A percentile compares a stretch with the other conserved stretches of the same genome.
Conservation (phyloP, 2,888 invertebrate species). For the Melitaea athalia region DNA sequence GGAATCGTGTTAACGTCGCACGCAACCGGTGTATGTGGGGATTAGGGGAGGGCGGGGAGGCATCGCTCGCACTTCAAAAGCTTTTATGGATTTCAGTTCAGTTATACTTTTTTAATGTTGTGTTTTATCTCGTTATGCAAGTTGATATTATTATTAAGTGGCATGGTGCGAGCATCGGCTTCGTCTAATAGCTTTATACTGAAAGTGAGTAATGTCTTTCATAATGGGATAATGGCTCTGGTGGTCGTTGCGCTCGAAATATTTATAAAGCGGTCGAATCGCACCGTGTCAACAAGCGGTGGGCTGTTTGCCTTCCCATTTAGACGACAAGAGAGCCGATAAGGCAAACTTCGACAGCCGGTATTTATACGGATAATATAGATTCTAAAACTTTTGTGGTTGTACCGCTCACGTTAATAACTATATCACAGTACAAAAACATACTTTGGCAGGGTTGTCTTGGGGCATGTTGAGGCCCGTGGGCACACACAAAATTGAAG, state of each 20-base stretch:
- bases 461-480: no score
- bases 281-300: constrained; percentile 70
- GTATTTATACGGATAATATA: constrained; percentile 18
- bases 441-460: no score
- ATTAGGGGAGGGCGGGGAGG: constrained; percentile 42
- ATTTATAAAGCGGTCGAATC: constrained; percentile 76
- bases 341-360: constrained; percentile 48
- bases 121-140: constrained; percentile 28
- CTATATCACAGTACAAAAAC: background rate
- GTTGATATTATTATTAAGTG: constrained; percentile 28
- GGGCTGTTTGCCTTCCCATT: constrained; percentile 73
- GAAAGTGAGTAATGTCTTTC: constrained; percentile 75
- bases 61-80: constrained; percentile 40
- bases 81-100: constrained; percentile 37
- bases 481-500: background rate
- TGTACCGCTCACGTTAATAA: background rate
- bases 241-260: constrained; percentile 65
- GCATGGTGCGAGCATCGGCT: constrained; percentile 39
- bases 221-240: constrained; percentile 77
- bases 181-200: constrained; percentile 69
- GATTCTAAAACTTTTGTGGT: constrained; percentile 13
- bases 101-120: constrained; percentile 26
- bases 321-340: constrained; percentile 63
- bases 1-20: constrained; percentile 35
- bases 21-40: constrained; percentile 43